These are phyloP conservation scores for Rhizomys pruinosus DNA, from an alignment of 2,113 vertebrate species.

Conservation along the genomic window DNA sequence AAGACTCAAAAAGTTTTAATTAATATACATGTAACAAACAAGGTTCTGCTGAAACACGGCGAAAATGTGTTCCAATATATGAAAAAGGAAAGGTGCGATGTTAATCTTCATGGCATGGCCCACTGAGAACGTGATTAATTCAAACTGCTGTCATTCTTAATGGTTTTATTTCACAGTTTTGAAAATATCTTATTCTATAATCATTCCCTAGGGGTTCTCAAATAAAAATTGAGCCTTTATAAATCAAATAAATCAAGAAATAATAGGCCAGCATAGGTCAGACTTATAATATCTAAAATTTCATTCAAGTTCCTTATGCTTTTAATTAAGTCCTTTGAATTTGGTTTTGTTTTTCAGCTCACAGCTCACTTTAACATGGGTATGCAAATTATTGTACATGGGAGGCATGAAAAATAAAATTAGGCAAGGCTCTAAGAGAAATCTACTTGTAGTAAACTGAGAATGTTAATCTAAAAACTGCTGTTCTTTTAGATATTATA, in stretches of 20 bases:
- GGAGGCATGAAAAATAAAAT: constrained; percentile 44
- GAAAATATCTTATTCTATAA: constrained; percentile 52
- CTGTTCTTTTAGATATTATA: background rate
- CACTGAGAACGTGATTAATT: constrained; percentile 38
- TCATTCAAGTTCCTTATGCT: background rate
- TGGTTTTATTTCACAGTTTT: constrained; percentile 52
- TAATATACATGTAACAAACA: background rate
- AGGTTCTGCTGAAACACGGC: background rate
- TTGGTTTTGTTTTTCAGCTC: constrained; percentile 52
- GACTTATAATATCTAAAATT: constrained; percentile 56
- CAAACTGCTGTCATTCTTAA: constrained; percentile 46
- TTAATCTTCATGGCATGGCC: background rate
- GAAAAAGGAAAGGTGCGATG: background rate
- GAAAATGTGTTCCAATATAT: background rate
- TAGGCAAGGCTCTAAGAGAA: constrained; percentile 21
- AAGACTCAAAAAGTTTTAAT: background rate
- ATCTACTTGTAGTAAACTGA: background rate
- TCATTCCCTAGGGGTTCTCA: constrained; percentile 42
- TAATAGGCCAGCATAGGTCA: constrained; percentile 61
- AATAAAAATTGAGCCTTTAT: constrained; percentile 57
- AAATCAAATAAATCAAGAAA: constrained; percentile 67
- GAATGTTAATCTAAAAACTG: constrained; percentile 31
- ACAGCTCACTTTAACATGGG: constrained; percentile 10
- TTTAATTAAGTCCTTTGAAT: constrained; percentile 65
- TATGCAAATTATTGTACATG: constrained; percentile 34